Evolutionary conservation across 1,140 invertebrate genomes (phyloP).

Genomic region (Heliothis virescens): DNA sequence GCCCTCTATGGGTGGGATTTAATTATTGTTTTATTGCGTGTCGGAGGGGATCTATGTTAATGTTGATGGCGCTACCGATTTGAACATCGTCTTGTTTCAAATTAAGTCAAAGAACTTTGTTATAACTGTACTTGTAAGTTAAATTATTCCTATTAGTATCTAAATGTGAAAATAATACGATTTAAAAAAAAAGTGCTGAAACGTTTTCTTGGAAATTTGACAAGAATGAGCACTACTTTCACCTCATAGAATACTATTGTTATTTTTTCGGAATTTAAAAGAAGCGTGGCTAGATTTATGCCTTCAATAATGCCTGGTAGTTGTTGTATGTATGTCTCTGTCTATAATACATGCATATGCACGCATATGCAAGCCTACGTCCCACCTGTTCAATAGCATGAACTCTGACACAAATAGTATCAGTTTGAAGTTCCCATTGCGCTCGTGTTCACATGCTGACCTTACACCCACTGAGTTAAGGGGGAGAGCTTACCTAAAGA

Average conservation of each 20-base stretch:
- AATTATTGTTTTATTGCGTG: constrained; percentile 77
- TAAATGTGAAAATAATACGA: too few relatives aligned
- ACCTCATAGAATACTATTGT: too few relatives aligned
- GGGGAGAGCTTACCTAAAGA: neutral
- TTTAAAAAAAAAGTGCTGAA: too few relatives aligned
- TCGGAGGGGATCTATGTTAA: constrained; percentile 59
- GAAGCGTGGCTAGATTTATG: too few relatives aligned
- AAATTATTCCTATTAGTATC: too few relatives aligned
- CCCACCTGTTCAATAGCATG: constrained; percentile 39
- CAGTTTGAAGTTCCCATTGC: constrained; percentile 49
- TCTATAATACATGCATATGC: neutral
- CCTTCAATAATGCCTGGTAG: too few relatives aligned
- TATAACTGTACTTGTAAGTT: neutral
- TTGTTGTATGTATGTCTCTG: too few relatives aligned
- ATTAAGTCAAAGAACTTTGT: constrained; percentile 10
- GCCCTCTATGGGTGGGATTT: constrained; percentile 63
- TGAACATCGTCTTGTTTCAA: constrained; percentile 10
- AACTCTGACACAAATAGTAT: constrained; percentile 54
- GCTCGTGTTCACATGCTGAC: constrained; percentile 40
- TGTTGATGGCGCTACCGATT: constrained; percentile 53
- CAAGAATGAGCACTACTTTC: too few relatives aligned
- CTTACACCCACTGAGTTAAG: constrained; percentile 41
- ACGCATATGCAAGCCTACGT: neutral
- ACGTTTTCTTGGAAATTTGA: too few relatives aligned
- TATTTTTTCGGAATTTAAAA: too few relatives aligned